Evolutionary conservation across 2,797 vertebrate species (phyloP).

Genomic region (Sebastes hubbsi): DNA sequence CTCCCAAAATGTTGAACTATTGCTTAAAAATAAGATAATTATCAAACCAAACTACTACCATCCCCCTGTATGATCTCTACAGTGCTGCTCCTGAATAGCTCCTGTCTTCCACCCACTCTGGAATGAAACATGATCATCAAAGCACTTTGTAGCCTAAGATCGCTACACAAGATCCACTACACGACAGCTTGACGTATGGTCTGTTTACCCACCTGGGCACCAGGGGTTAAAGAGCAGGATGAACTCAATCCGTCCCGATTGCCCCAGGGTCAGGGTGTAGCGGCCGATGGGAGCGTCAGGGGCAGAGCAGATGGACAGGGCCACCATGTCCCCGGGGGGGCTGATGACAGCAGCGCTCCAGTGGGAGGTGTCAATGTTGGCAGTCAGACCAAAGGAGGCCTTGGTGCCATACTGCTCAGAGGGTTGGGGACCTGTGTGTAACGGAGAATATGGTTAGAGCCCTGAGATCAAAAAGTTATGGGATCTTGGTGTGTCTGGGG

Average conservation of each 20-base stretch:
- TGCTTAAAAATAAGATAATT: not conserved
- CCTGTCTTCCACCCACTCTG: not conserved
- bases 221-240: conserved; percentile 95
- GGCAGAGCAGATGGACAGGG: conserved; percentile 84
- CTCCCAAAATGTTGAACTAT: not conserved
- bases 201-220: conserved; percentile 84
- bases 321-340: conserved; percentile 75
- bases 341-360: conserved; percentile 87
- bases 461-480: not conserved
- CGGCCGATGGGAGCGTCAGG: conserved; percentile 87
- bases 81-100: not conserved
- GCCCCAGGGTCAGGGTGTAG: conserved; percentile 83
- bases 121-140: conserved; percentile 33
- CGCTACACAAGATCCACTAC: not conserved
- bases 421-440: conserved; percentile 82
- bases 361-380: conserved; percentile 71
- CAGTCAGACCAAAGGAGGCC: conserved; percentile 84
- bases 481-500: not conserved
- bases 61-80: not conserved
- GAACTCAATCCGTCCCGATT: conserved; percentile 71
- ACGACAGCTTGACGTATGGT: conserved; percentile 26
- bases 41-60: not conserved
- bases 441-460: not conserved
- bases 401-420: conserved; percentile 82
- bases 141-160: not conserved